A percentile compares a stretch with the other conserved stretches of the same genome.
phyloP scores from a whole-genome alignment of 2,797 vertebrate species.

The Melanotaenia trifasciata region DNA sequence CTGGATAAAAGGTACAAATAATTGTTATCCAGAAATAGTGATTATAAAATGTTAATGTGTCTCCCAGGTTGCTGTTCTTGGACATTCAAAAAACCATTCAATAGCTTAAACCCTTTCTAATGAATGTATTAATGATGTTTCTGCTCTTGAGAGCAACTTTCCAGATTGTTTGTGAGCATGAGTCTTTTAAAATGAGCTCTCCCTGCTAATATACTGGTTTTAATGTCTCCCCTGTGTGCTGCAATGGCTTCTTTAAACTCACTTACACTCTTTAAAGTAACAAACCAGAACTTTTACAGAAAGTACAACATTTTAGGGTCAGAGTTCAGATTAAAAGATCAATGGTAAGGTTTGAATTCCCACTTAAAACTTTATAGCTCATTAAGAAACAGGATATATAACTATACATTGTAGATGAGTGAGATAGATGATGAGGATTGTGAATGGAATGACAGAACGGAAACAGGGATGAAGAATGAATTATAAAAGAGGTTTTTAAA shows the following conservation, averaged over 20 bases:
- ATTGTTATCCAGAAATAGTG: constrained; percentile 38
- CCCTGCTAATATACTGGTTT: constrained; percentile 37
- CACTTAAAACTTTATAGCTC: background rate
- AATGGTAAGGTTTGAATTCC: background rate
- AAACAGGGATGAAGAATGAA: background rate
- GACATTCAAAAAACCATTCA: constrained; percentile 48
- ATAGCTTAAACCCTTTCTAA: constrained; percentile 62
- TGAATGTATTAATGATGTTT: constrained; percentile 73
- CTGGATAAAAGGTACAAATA: constrained; percentile 45
- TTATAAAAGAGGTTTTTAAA: background rate
- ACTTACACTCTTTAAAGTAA: constrained; percentile 41
- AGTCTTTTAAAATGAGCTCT: constrained; percentile 71
- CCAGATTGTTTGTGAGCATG: constrained; percentile 67
- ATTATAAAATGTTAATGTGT: constrained; percentile 50
- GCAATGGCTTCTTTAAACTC: constrained; percentile 51
- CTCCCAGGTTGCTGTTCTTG: constrained; percentile 50
- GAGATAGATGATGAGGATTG: background rate
- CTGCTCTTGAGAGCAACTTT: constrained; percentile 66
- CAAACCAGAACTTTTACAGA: constrained; percentile 34
- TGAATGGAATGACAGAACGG: background rate
- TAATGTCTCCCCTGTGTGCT: constrained; percentile 59
- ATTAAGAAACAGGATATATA: constrained; percentile 2
- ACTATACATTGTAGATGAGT: background rate
- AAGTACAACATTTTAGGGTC: constrained; percentile 41
- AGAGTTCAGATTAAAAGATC: constrained; percentile 31